Evolutionary conservation across 2,113 vertebrate genomes (phyloP).

Genomic region (Silurus asotus): DNA sequence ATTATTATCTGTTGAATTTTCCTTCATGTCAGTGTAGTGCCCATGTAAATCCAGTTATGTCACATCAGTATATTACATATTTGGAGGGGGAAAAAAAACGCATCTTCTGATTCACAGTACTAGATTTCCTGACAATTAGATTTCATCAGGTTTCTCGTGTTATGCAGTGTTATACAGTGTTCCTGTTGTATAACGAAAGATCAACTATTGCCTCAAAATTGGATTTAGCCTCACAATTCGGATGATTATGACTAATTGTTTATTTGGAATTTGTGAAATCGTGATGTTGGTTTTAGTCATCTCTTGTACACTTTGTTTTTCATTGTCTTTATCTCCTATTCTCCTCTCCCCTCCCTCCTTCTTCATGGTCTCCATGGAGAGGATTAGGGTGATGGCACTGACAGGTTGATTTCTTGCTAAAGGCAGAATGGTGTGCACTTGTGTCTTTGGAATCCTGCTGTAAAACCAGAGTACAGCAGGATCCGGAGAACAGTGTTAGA

Average conservation of each 20-base stretch:
- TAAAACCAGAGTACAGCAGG: slow-evolving; percentile 13
- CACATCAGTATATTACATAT: background rate
- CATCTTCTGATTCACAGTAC: background rate
- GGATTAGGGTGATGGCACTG: slow-evolving; percentile 39
- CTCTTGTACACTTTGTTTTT: slow-evolving; percentile 10
- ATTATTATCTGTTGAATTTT: background rate
- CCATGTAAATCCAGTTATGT: background rate
- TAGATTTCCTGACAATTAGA: background rate
- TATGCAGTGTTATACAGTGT: background rate
- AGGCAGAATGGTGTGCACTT: background rate
- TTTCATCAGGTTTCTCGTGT: background rate
- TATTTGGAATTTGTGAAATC: background rate
- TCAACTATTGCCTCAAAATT: background rate
- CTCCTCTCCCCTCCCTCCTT: background rate
- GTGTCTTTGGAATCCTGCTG: slow-evolving; percentile 19
- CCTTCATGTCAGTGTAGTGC: background rate
- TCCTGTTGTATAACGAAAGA: background rate
- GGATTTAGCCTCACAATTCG: background rate
- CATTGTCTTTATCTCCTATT: slow-evolving; percentile 23
- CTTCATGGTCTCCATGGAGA: slow-evolving; percentile 44
- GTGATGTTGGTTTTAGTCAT: background rate
- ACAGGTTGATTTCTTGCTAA: slow-evolving; percentile 38
- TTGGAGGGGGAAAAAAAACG: background rate
- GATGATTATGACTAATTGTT: background rate
- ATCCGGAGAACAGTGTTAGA: background rate